Evolutionary conservation across 1,140 invertebrate genomes (phyloP), one percentile per base, ranked within the genome.

Genomic region (Drosophila melanica): DNA sequence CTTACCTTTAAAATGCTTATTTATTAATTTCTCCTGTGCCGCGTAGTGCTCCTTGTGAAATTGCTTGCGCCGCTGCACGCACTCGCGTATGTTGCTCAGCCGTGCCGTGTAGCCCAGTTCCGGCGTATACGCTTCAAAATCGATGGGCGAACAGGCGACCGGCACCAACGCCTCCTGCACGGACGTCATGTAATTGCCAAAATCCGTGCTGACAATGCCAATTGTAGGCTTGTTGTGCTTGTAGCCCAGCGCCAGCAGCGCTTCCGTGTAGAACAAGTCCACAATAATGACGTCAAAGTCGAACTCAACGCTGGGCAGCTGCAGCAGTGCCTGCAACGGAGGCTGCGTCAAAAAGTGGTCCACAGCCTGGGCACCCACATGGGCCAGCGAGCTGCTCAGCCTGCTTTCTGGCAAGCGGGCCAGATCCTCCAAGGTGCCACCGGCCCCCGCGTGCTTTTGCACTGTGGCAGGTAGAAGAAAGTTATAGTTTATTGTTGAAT

Each of bases 231-330:
- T 91, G 16, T 92, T 82, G 45, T 92, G 92, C 35, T 90, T 71
- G 23, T 92, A 63, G 4, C 91, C 90, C 30, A 93, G 55, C 9
- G 91, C 91, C 12, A 91, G 57, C n/a, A 93, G 53, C 4, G 92
- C 92, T 41, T 93, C 93, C 18, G 92, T 92, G 41, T 92, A 85
- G 41, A 93, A 93, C 23, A 90, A 75, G 44, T 93, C 93, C 4
- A 92, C 57, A 20, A 93, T 82, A 2, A 93, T 91, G 1, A 93
- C 57, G 79, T 93, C 93, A 60, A 90, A 93, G 23, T 92, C 91
- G 62, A 93, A 91, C 5, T 91, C 73, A 5, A 68, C 62, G 5
- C 54, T 51, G 2, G 75, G 53, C 7, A 70, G 47, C 39, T 87
- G 20, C 7, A 92, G 37, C 16, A 92, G 39, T 6, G 69, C 35